Percentiles rank a stretch among this genome's conserved stretches.
These are phyloP conservation scores for Lagopus muta DNA, from an alignment of 2,113 vertebrate genomes.

Conservation along the genomic window DNA sequence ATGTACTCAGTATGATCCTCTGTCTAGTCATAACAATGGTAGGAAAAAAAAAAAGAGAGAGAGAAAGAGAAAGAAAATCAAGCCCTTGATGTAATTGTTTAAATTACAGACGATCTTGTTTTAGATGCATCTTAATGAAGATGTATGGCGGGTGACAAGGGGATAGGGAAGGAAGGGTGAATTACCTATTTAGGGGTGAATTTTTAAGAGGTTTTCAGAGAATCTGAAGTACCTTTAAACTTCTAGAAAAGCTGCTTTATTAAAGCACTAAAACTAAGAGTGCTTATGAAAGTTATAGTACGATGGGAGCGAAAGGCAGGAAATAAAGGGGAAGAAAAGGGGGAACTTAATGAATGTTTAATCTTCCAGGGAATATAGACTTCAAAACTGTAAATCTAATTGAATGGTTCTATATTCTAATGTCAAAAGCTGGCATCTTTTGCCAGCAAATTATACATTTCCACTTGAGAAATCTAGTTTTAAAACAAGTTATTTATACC, in stretches of 20 bases:
- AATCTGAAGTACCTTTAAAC: constrained; percentile 72
- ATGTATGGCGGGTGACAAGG: constrained; percentile 1
- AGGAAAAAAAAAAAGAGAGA: background rate
- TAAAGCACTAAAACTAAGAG: constrained; percentile 70
- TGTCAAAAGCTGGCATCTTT: constrained; percentile 75
- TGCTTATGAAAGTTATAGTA: constrained; percentile 69
- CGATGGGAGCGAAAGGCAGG: constrained; percentile 78
- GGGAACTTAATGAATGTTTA: constrained; percentile 82
- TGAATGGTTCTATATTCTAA: constrained; percentile 71
- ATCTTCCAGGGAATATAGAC: constrained; percentile 80
- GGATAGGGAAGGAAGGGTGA: constrained; percentile 8
- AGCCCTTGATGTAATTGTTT: constrained; percentile 38
- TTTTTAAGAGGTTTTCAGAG: constrained; percentile 74
- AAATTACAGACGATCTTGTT: constrained; percentile 23
- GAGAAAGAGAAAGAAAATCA: background rate
- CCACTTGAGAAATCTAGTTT: constrained; percentile 6
- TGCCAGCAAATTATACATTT: constrained; percentile 57
- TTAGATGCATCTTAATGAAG: constrained; percentile 44
- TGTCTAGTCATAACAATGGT: constrained; percentile 83
- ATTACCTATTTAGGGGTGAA: constrained; percentile 29
- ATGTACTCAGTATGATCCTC: constrained; percentile 79
- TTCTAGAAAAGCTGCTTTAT: constrained; percentile 72
- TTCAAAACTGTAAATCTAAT: constrained; percentile 75
- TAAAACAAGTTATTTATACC: constrained; percentile 53
- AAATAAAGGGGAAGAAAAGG: constrained; percentile 61